Evolutionary conservation across 1,140 invertebrate species (phyloP).

Genomic region (Zaprionus ornatus): DNA sequence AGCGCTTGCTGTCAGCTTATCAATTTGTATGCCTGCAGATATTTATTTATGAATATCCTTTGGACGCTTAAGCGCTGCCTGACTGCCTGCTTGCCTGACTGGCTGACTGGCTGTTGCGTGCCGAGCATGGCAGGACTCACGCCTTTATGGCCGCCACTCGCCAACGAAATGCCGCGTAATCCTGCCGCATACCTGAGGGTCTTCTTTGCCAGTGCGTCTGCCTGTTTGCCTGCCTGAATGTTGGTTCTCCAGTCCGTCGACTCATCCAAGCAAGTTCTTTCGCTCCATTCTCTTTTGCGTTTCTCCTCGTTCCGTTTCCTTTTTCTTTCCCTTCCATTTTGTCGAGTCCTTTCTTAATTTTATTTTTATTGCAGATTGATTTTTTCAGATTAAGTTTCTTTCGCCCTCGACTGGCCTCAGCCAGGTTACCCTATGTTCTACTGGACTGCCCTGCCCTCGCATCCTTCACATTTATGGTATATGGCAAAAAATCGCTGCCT

Average conservation of each 20-base stretch:
- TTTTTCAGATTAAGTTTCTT: slow-evolving; percentile 78
- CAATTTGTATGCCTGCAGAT: slow-evolving; percentile 81
- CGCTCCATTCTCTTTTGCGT: slow-evolving; percentile 26
- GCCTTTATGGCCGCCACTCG: slow-evolving; percentile 47
- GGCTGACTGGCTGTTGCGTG: slow-evolving; percentile 22
- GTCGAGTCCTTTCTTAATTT: slow-evolving; percentile 69
- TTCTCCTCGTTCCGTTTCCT: slow-evolving; percentile 9
- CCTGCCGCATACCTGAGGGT: slow-evolving; percentile 69
- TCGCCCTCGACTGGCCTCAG: slow-evolving; percentile 12
- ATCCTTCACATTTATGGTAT: slow-evolving; percentile 13
- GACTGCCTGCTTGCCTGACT: neutral
- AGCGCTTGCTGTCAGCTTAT: slow-evolving; percentile 65
- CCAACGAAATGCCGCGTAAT: slow-evolving; percentile 73
- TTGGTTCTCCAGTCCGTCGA: neutral
- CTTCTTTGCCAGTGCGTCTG: slow-evolving; percentile 34
- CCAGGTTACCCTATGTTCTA: neutral
- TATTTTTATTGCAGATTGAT: slow-evolving; percentile 82
- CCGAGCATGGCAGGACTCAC: slow-evolving; percentile 21
- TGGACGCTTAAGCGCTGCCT: slow-evolving; percentile 43
- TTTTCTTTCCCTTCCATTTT: slow-evolving; percentile 40
- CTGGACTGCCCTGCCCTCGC: neutral
- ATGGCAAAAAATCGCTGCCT: slow-evolving; percentile 41
- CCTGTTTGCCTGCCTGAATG: neutral
- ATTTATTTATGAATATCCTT: slow-evolving; percentile 82
- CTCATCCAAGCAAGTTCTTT: slow-evolving; percentile 46